Percentiles rank a stretch among this genome's conserved stretches.
Conservation (phyloP, 2,888 invertebrate genomes). For the Morpho helenor region DNA sequence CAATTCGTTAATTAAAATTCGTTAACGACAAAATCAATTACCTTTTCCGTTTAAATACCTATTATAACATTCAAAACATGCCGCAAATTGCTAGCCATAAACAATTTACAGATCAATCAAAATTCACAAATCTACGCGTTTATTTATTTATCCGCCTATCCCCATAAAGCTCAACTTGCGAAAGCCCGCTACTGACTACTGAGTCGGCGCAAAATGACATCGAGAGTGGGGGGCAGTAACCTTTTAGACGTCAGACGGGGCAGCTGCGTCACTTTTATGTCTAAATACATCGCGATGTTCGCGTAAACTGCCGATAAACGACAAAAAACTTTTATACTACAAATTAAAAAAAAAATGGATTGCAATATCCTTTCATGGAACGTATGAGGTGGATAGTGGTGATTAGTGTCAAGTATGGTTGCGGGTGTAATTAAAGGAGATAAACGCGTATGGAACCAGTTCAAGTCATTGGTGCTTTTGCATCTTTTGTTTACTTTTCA, state of each 20-base stretch:
- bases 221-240: constrained; percentile 68
- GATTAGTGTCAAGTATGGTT: constrained; percentile 68
- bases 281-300: constrained; percentile 61
- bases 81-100: constrained; percentile 8
- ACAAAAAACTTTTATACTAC: constrained; percentile 7
- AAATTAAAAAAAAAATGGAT: constrained; percentile 6
- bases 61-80: not conserved
- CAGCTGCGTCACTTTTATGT: constrained; percentile 57
- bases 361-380: constrained; percentile 22
- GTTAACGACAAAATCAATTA: no score
- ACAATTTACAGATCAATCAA: constrained; percentile 21
- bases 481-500: constrained; percentile 59
- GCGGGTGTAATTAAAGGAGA: constrained; percentile 62
- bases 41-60: not conserved
- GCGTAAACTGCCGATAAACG: constrained; percentile 42
- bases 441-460: constrained; percentile 66
- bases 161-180: constrained; percentile 45
- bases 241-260: constrained; percentile 51
- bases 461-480: constrained; percentile 60
- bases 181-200: constrained; percentile 62
- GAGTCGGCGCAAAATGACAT: constrained; percentile 76
- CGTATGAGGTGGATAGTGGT: constrained; percentile 50
- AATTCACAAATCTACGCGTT: constrained; percentile 19
- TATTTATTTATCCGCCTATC: constrained; percentile 33
- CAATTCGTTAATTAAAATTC: no score